These are phyloP conservation scores for Maconellicoccus hirsutus DNA, from an alignment of 1,140 invertebrate species.

Conservation along the genomic window DNA sequence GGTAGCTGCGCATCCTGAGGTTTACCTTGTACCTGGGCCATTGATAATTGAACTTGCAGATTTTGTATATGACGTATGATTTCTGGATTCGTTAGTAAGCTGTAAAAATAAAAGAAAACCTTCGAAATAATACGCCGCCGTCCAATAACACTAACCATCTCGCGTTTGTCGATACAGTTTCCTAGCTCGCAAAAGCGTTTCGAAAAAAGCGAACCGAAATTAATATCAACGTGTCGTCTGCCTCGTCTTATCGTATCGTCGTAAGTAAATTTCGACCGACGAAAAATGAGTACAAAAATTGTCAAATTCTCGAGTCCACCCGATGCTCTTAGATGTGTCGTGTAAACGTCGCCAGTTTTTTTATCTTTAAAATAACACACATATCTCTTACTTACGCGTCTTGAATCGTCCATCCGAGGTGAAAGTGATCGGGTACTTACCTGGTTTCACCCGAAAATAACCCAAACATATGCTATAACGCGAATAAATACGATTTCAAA, in stretches of 20 bases:
- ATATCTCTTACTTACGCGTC: conserved; percentile 11
- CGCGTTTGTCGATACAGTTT: too few species aligned
- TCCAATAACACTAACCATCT: too few species aligned
- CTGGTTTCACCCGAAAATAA: conserved; percentile 3
- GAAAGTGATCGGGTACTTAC: background rate
- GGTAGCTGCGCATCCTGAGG: conserved; percentile 25
- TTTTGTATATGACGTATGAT: conserved; percentile 57
- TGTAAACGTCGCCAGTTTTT: background rate
- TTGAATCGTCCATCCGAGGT: conserved; percentile 30
- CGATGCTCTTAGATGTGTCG: too few species aligned
- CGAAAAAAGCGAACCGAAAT: too few species aligned
- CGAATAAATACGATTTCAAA: too few species aligned
- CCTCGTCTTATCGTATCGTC: too few species aligned
- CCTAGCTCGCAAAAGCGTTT: too few species aligned
- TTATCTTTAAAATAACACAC: background rate
- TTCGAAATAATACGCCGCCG: background rate
- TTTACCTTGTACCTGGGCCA: conserved; percentile 35
- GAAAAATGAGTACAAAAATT: too few species aligned
- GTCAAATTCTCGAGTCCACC: too few species aligned
- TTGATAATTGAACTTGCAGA: conserved; percentile 41
- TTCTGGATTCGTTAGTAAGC: conserved; percentile 56
- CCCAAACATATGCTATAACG: too few species aligned
- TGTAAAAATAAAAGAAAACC: conserved; percentile 28
- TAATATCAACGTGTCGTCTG: too few species aligned
- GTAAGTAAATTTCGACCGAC: too few species aligned